These are phyloP conservation scores for Lasioglossum leucozonium DNA, from an alignment of 2,888 invertebrate genomes.

Conservation along the genomic window DNA sequence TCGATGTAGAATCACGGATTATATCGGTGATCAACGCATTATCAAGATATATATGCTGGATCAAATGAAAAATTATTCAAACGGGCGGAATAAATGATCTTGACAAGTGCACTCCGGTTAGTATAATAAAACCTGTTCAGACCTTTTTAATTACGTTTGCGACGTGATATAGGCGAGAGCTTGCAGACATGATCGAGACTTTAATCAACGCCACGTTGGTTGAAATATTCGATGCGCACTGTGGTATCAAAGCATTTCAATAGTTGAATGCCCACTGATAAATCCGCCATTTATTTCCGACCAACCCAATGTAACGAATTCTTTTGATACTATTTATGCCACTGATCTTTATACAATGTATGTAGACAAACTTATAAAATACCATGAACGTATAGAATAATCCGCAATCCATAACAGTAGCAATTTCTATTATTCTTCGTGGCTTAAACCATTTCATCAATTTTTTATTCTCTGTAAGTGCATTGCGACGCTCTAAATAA, in stretches of 20 bases:
- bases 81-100: not conserved
- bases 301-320: not conserved
- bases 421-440: too few relatives aligned
- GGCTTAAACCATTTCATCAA: not conserved
- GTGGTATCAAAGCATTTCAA: not conserved
- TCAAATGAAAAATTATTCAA: not conserved
- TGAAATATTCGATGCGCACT: not conserved
- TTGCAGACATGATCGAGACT: not conserved
- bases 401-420: too few relatives aligned
- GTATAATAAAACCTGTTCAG: not conserved
- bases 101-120: not conserved
- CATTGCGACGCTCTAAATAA: too few relatives aligned
- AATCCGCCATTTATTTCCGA: not conserved
- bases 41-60: not conserved
- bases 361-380: too few relatives aligned
- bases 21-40: not conserved
- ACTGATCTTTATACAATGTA: too few relatives aligned
- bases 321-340: not conserved
- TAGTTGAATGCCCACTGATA: not conserved
- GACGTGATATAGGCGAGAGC: not conserved
- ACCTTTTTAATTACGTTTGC: not conserved
- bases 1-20: not conserved
- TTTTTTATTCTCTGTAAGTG: too few relatives aligned
- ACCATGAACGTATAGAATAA: too few relatives aligned
- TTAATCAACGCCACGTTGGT: not conserved